Conservation (phyloP, 37 sponge, comb jelly and placozoan species). For the Cliona cf. orientalis region DNA sequence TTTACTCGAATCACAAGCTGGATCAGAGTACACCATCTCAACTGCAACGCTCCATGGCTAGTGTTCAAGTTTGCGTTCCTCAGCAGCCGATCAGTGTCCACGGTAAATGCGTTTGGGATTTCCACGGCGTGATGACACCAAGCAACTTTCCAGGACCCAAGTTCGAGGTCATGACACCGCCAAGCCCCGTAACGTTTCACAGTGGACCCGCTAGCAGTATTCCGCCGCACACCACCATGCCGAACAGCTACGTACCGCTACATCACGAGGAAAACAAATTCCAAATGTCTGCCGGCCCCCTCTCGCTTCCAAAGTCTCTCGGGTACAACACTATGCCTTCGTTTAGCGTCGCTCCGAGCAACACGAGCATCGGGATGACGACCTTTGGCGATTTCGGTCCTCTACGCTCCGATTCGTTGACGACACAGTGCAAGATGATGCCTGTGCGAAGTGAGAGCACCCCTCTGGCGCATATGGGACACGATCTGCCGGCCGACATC, state of each 20-base stretch:
- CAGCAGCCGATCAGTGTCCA: constrained; percentile 25
- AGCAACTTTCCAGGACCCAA: constrained; percentile 10
- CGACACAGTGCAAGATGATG: background rate
- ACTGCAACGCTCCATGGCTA: constrained; percentile 32
- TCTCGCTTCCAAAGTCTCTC: background rate
- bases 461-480: constrained; percentile 11
- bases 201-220: background rate
- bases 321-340: background rate
- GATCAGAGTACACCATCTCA: background rate
- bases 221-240: background rate
- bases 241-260: background rate
- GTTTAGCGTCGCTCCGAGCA: background rate
- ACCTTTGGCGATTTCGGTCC: background rate
- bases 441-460: constrained; percentile 21
- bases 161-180: constrained; percentile 6
- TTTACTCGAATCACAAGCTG: constrained; percentile 32
- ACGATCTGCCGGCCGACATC: background rate
- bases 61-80: constrained; percentile 40
- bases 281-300: background rate
- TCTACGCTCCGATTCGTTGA: background rate
- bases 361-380: background rate
- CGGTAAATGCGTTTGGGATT: constrained; percentile 50
- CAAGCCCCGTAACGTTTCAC: background rate
- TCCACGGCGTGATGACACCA: constrained; percentile 36
- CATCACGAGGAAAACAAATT: constrained; percentile 6